Conservation (phyloP, 2,797 vertebrate genomes). For the Phataginus tricuspis region DNA sequence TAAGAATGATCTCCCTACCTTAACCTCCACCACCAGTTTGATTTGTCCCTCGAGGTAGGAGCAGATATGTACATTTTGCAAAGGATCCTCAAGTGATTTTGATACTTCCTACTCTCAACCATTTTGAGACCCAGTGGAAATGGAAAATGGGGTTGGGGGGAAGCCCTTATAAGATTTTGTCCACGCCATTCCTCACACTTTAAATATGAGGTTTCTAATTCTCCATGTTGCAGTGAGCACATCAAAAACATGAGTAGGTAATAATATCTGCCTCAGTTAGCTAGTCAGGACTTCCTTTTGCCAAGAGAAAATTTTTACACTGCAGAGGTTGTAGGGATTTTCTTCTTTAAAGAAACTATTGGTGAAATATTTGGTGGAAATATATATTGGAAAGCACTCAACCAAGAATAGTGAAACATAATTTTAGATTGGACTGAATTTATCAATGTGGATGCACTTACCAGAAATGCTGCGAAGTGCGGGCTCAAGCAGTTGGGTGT, state of each 20-base stretch:
- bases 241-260: background rate
- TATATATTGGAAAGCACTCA: constrained; percentile 45
- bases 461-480: background rate
- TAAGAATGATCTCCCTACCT: background rate
- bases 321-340: background rate
- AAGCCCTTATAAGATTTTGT: background rate
- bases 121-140: background rate
- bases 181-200: background rate
- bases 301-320: background rate
- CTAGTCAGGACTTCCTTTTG: background rate
- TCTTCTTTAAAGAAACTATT: constrained; percentile 25
- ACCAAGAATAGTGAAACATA: constrained; percentile 41
- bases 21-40: background rate
- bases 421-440: constrained; percentile 46
- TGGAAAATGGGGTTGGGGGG: background rate
- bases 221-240: background rate
- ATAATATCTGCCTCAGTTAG: background rate
- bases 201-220: background rate
- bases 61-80: background rate
- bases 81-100: background rate
- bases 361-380: constrained; percentile 26
- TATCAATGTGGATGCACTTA: constrained; percentile 1
- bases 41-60: background rate
- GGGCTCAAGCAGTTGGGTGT: constrained; percentile 49
- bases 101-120: background rate